Base-by-base conservation (phyloP, 2,888 invertebrate genomes). In the Onthophagus sagittarius region DNA sequence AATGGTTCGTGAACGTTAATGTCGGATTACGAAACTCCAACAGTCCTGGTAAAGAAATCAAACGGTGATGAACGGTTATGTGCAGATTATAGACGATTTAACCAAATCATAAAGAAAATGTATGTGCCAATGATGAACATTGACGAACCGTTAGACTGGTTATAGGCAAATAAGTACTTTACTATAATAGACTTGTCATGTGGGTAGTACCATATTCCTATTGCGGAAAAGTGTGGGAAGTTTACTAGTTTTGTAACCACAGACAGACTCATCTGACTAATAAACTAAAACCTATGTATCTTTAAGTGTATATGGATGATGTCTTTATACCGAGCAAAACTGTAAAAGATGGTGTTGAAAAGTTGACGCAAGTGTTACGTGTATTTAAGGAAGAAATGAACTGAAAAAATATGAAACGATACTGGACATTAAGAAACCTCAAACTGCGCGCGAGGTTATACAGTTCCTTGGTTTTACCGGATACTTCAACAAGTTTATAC, bases 401-500 rank as follows among this genome's bases (percentile, higher is more conserved):
- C 32, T 63, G 9, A 53, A 15, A 6, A 79, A 74, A 76, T 76
- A 75, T 0, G 63, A 33, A 6, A 74, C 76, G 0, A 76, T 80
- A 11, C 15, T 62, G 11, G 4, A 70, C 70, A 39, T 70, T 31
- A 67, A 15, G 67, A 0, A 15, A 5, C 67, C 67, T 1, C 15
- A 67, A n/a, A 15, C 15, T 23, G 67, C 32, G n/a, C 15, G 32
- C 5, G 67, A 67, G 6, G 67, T 71, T 11, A 14, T 63, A 63
- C 63, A 62, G 15, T 85, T 85, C 73, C 62, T 84, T 14, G 84
- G 84, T 7, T 63, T 85, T 31, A 62, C 79, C 0, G 81, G 82
- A 0, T 85, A 84, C 72, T 84, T 85, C 62, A 33, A 83, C 11
- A 80, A 80, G 72, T 85, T 85, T 33, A 15, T 74, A 9, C 0